A percentile compares a stretch with the other conserved stretches of the same genome.
Conservation (phyloP, 2,888 invertebrate genomes). For the Xestoiulus laeticollis region DNA sequence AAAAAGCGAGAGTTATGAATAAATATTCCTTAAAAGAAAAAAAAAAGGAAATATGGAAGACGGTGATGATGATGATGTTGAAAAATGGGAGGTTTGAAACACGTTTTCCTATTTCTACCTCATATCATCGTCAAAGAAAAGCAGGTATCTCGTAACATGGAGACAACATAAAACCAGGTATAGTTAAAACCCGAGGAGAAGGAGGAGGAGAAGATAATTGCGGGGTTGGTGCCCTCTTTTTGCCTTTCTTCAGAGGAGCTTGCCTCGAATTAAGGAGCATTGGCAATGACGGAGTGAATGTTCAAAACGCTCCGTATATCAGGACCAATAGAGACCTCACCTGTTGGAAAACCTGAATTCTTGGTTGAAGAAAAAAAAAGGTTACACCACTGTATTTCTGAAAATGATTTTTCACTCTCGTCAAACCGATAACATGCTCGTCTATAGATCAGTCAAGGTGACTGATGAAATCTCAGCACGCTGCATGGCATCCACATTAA, state of each 20-base stretch:
- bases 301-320: neutral
- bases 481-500: neutral
- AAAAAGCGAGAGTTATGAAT: neutral
- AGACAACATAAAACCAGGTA: neutral
- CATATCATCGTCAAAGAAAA: conserved; percentile 6
- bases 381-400: neutral
- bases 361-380: neutral
- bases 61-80: neutral
- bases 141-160: neutral
- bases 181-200: conserved; percentile 30
- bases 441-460: neutral
- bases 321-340: neutral
- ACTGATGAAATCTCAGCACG: neutral
- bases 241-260: neutral
- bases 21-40: neutral
- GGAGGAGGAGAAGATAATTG: conserved; percentile 40
- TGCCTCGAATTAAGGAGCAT: neutral
- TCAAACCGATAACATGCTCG: neutral
- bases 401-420: neutral
- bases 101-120: neutral
- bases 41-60: neutral
- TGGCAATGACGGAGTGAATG: neutral
- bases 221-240: conserved; percentile 47
- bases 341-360: neutral
- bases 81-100: conserved; percentile 11